phyloP scores from a whole-genome alignment of 2,888 invertebrate species.

The Sipha maydis region DNA sequence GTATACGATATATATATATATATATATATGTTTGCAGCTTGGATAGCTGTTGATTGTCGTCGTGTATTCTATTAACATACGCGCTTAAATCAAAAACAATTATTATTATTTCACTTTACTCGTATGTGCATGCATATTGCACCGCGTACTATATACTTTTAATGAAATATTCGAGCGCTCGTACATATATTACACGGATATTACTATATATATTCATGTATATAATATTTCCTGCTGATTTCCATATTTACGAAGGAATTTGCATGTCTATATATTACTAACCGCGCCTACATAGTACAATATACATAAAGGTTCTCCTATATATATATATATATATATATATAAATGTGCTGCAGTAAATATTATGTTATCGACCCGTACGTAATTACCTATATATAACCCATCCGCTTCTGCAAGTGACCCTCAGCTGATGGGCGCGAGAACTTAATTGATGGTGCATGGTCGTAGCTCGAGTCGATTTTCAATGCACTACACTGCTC shows the following conservation, averaged over 20 bases:
- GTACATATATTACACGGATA: not conserved
- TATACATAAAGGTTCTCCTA: too few species aligned
- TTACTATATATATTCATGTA: not conserved
- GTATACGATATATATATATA: not conserved
- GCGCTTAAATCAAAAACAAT: constrained; percentile 39
- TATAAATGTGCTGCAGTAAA: too few species aligned
- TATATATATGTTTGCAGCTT: not conserved
- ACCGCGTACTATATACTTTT: constrained; percentile 26
- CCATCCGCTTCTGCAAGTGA: not conserved
- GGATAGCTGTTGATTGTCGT: not conserved
- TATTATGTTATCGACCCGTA: not conserved
- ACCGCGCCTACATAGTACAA: not conserved
- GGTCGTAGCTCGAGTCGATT: not conserved
- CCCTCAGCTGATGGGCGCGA: not conserved
- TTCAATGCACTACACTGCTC: not conserved
- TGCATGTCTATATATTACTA: constrained; percentile 25
- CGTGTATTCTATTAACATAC: constrained; percentile 30
- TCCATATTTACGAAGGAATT: constrained; percentile 50
- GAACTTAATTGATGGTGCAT: not conserved
- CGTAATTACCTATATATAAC: not conserved
- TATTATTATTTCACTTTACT: constrained; percentile 58
- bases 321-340: too few species aligned
- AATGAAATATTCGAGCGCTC: constrained; percentile 39
- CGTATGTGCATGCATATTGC: not conserved
- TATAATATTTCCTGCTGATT: constrained; percentile 32